A percentile compares a stretch with the other conserved stretches of the same genome.
These are phyloP conservation scores for Falco cherrug DNA, from an alignment of 2,797 vertebrate genomes.

Conservation along the genomic window DNA sequence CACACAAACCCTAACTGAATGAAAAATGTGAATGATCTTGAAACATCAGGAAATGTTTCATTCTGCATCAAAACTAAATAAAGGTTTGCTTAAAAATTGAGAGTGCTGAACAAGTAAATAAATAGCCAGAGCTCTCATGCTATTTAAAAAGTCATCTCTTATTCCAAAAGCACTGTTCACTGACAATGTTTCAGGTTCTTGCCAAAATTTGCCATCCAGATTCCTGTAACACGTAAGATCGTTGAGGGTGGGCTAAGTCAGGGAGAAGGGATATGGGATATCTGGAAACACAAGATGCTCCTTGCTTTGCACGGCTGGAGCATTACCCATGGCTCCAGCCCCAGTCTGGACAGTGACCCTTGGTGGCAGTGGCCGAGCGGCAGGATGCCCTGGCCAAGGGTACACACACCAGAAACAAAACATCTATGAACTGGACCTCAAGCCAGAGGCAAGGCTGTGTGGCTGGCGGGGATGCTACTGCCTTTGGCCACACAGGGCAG, in stretches of 20 bases:
- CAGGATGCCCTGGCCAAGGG: not conserved
- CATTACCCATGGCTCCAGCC: accelerated
- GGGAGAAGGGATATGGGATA: not conserved
- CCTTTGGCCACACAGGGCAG: accelerated
- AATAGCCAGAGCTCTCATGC: not conserved
- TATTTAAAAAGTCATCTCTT: not conserved
- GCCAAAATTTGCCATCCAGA: not conserved
- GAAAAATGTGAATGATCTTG: not conserved
- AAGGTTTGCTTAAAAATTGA: not conserved
- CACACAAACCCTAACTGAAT: not conserved
- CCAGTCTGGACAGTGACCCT: not conserved
- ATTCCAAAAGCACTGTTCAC: not conserved
- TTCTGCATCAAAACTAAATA: not conserved
- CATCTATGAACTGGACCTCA: not conserved
- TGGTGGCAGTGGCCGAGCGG: not conserved
- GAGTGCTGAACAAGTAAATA: not conserved
- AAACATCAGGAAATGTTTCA: not conserved
- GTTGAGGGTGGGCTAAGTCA: not conserved
- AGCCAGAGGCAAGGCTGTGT: not conserved
- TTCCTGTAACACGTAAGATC: not conserved
- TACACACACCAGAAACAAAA: accelerated
- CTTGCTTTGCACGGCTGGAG: not conserved
- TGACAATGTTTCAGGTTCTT: not conserved
- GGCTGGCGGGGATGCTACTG: not conserved
- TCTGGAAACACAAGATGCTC: not conserved